Percentiles rank a stretch among this genome's conserved stretches.
Conservation (phyloP, 2,888 invertebrate species). For the Noctua janthe region DNA sequence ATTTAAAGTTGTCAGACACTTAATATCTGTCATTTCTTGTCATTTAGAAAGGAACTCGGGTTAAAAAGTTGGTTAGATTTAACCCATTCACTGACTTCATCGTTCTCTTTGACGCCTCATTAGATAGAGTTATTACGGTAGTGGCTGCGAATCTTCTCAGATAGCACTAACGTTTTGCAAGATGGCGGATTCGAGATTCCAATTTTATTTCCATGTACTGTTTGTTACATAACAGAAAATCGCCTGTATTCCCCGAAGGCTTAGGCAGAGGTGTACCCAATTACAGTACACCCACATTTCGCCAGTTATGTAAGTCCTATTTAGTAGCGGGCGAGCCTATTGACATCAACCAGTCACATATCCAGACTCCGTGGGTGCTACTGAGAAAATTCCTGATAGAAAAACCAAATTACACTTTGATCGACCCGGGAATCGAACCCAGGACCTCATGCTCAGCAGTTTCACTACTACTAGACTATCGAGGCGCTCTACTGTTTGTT, state of each 20-base stretch:
- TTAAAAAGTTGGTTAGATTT: constrained; percentile 33
- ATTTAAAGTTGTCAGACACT: constrained; percentile 61
- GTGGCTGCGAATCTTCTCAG: constrained; percentile 6
- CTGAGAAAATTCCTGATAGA: not conserved
- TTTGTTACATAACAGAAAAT: not conserved
- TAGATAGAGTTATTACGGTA: constrained; percentile 34
- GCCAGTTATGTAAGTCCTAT: not conserved
- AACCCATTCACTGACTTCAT: constrained; percentile 31
- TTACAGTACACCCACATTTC: not conserved
- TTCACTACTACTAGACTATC: not conserved
- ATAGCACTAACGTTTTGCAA: constrained; percentile 32
- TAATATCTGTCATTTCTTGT: constrained; percentile 61
- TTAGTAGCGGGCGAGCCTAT: not conserved
- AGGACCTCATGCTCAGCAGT: not conserved
- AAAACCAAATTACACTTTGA: not conserved
- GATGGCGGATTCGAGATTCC: constrained; percentile 24
- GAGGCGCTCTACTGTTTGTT: not conserved
- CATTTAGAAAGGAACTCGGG: constrained; percentile 26
- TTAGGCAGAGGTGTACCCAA: not conserved
- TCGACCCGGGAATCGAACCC: not conserved
- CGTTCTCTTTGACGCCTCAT: constrained; percentile 36
- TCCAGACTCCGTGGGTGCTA: not conserved
- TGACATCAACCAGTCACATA: not conserved
- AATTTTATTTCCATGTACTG: constrained; percentile 2
- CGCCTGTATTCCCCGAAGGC: not conserved